A percentile compares a stretch with the other conserved stretches of the same genome.
Conservation (phyloP, 2,113 vertebrate genomes). For the Paramormyrops kingsleyae region DNA sequence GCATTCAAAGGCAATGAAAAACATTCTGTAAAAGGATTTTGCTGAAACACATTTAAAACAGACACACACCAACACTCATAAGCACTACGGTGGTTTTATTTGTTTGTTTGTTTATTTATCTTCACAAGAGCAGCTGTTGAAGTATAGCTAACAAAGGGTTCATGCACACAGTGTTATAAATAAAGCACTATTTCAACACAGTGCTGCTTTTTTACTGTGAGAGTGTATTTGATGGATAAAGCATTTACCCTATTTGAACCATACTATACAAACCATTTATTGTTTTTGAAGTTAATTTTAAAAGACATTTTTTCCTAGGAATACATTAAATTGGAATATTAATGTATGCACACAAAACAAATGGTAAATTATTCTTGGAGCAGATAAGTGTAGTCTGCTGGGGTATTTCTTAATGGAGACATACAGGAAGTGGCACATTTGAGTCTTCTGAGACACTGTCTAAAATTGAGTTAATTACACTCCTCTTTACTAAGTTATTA, state of each 20-base stretch:
- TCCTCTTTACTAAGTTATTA: background rate
- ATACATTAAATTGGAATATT: slow-evolving; percentile 7
- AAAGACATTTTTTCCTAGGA: slow-evolving; percentile 1
- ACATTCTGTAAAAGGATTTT: background rate
- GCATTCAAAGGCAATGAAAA: background rate
- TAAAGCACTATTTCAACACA: background rate
- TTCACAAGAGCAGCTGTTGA: background rate
- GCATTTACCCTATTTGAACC: background rate
- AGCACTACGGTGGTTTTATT: background rate
- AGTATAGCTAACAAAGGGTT: background rate
- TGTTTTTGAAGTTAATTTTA: background rate
- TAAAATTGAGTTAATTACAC: slow-evolving; percentile 3
- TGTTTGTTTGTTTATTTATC: background rate
- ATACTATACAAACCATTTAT: background rate
- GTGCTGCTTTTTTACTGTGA: background rate
- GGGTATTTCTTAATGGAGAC: slow-evolving; percentile 5
- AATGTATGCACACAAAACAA: background rate
- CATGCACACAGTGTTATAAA: background rate
- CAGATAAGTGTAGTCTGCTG: background rate
- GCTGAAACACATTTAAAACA: slow-evolving; percentile 5
- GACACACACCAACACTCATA: background rate
- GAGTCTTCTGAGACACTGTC: background rate
- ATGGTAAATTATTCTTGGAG: slow-evolving; percentile 1
- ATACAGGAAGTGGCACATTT: background rate
- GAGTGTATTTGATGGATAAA: background rate